These are phyloP conservation scores for Notechis scutatus DNA, from an alignment of 2,113 vertebrate genomes.

Conservation along the genomic window DNA sequence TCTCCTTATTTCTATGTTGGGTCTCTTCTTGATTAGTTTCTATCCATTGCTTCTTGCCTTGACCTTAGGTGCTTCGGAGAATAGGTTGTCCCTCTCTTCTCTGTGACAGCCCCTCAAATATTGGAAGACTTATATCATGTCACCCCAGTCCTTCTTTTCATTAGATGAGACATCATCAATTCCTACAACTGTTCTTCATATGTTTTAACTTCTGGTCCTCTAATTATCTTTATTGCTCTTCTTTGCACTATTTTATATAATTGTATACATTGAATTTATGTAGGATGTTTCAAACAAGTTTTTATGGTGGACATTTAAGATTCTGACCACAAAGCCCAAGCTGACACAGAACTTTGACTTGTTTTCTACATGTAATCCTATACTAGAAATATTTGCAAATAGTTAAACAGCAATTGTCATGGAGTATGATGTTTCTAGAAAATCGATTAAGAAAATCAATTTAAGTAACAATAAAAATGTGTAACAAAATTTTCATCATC, in stretches of 20 bases:
- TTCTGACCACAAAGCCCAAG: background rate
- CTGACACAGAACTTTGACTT: background rate
- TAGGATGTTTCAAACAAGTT: background rate
- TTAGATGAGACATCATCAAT: background rate
- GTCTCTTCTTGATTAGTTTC: background rate
- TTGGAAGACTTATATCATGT: background rate
- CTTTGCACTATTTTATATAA: background rate
- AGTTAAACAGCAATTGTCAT: background rate
- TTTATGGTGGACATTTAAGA: background rate
- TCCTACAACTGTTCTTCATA: background rate
- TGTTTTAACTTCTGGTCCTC: background rate
- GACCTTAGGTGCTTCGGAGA: background rate
- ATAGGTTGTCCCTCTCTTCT: background rate
- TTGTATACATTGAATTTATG: background rate
- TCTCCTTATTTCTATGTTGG: background rate
- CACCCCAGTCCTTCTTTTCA: background rate
- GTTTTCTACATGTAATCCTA: background rate
- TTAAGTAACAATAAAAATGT: conserved; percentile 5
- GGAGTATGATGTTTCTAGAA: background rate
- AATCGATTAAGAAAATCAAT: conserved; percentile 24
- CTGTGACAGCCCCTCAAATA: background rate
- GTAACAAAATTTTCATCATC: background rate
- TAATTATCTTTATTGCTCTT: background rate
- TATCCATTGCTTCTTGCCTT: background rate
- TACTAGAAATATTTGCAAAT: background rate